These are phyloP conservation scores for Pelagia noctiluca DNA, from an alignment of 30 jellyfish, hydroid and myxozoan genomes.

Conservation along the genomic window DNA sequence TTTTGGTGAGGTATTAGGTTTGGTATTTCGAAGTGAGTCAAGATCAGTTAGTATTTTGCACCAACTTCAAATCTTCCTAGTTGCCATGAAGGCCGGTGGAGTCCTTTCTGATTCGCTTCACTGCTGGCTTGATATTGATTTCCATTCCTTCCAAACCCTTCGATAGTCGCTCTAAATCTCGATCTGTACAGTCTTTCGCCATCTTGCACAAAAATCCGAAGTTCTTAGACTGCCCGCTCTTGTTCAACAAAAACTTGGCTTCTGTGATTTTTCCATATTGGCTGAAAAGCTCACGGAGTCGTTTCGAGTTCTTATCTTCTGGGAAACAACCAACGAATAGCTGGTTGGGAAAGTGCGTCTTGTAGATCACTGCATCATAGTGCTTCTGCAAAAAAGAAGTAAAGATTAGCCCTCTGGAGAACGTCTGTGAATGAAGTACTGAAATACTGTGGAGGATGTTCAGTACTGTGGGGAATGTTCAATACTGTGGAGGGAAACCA, in stretches of 20 bases:
- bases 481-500: neutral
- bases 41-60: neutral
- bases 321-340: slow-evolving; percentile 74
- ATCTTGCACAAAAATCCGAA: slow-evolving; percentile 55
- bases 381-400: slow-evolving; percentile 31
- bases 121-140: slow-evolving; percentile 51
- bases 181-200: slow-evolving; percentile 48
- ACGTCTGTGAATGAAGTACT: neutral
- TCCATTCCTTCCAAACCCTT: slow-evolving; percentile 40
- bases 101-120: slow-evolving; percentile 60
- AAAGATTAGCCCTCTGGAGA: neutral
- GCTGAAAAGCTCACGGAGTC: slow-evolving; percentile 37
- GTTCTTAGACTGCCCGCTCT: slow-evolving; percentile 39
- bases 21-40: slow-evolving; percentile 7
- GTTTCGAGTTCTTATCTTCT: slow-evolving; percentile 53
- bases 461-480: neutral
- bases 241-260: slow-evolving; percentile 55
- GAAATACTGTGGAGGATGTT: neutral
- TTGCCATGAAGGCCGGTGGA: slow-evolving; percentile 31
- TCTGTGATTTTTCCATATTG: slow-evolving; percentile 57
- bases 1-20: no score
- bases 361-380: slow-evolving; percentile 66
- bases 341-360: slow-evolving; percentile 58
- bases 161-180: slow-evolving; percentile 19
- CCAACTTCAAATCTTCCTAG: neutral